Evolutionary conservation across 53 echinoderm and acorn worm genomes (phyloP).

Genomic region (Antedon mediterranea): DNA sequence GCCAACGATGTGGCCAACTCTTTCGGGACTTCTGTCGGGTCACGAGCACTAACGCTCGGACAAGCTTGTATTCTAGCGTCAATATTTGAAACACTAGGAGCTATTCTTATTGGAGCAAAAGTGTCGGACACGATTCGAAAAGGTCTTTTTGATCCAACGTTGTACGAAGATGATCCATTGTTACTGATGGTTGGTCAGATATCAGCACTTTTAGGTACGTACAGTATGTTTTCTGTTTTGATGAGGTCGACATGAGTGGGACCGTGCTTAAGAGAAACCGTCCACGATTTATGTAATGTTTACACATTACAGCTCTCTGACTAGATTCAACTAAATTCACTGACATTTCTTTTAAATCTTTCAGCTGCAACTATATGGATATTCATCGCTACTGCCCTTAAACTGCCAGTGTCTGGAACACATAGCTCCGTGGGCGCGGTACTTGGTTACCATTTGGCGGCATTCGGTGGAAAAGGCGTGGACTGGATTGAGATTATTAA

Average conservation of each 20-base stretch:
- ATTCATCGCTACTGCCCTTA: constrained; percentile 26
- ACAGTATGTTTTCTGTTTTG: too few species aligned
- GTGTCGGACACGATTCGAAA: constrained; percentile 58
- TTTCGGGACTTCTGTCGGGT: constrained; percentile 69
- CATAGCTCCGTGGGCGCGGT: constrained; percentile 44
- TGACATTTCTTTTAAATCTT: too few species aligned
- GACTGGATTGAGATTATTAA: constrained; percentile 20
- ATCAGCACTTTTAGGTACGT: constrained; percentile 41
- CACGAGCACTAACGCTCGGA: constrained; percentile 35
- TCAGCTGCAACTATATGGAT: constrained; percentile 18
- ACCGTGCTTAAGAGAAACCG: too few species aligned
- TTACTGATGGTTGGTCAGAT: constrained; percentile 49
- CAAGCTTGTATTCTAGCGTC: constrained; percentile 46
- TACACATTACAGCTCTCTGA: too few species aligned
- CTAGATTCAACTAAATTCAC: too few species aligned
- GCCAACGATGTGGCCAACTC: constrained; percentile 89
- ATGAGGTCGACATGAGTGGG: too few species aligned
- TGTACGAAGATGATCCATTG: constrained; percentile 39
- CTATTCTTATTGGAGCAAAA: constrained; percentile 44
- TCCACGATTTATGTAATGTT: too few species aligned
- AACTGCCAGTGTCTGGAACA: constrained; percentile 40
- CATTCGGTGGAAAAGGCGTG: constrained; percentile 26
- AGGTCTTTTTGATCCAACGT: constrained; percentile 28
- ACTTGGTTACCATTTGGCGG: constrained; percentile 31
- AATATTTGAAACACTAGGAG: constrained; percentile 60